Evolutionary conservation across 2,888 invertebrate genomes (phyloP).

Genomic region (Alentia gelatinosa): DNA sequence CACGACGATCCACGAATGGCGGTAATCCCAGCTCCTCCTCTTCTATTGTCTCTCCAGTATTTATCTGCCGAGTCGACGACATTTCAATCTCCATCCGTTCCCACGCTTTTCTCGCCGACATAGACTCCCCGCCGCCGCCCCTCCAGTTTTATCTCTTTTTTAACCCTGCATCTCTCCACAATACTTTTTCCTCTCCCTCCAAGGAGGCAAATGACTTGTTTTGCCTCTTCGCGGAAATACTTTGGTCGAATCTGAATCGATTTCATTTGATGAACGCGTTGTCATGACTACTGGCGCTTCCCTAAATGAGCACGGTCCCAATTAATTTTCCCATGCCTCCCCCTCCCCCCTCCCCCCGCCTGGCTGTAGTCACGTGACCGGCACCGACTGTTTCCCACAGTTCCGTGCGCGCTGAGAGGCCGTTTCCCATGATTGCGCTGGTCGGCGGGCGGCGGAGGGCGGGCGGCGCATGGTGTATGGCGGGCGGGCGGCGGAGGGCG

Average conservation of each 20-base stretch:
- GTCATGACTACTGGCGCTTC: not conserved
- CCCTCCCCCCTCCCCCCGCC: not conserved
- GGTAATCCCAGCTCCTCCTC: not conserved
- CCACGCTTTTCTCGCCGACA: not conserved
- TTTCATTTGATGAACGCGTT: not conserved
- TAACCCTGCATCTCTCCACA: not conserved
- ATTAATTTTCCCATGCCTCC: conserved; percentile 8
- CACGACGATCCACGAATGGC: no score
- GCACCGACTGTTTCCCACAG: not conserved
- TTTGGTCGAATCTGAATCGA: not conserved
- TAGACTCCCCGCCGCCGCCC: not conserved
- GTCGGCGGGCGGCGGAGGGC: not conserved
- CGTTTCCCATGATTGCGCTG: not conserved
- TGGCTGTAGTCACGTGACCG: not conserved
- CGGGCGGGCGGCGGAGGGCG: no score
- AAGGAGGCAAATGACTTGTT: not conserved
- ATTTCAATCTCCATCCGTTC: not conserved
- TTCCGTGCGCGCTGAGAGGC: not conserved
- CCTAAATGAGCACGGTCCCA: not conserved
- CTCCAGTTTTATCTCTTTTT: not conserved
- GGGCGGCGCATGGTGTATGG: no score
- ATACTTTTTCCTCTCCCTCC: not conserved
- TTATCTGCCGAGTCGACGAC: not conserved
- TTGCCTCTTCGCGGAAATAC: not conserved
- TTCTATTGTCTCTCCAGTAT: not conserved